These are phyloP conservation scores for Perognathus longimembris DNA, from an alignment of 2,113 vertebrate genomes.

Conservation along the genomic window DNA sequence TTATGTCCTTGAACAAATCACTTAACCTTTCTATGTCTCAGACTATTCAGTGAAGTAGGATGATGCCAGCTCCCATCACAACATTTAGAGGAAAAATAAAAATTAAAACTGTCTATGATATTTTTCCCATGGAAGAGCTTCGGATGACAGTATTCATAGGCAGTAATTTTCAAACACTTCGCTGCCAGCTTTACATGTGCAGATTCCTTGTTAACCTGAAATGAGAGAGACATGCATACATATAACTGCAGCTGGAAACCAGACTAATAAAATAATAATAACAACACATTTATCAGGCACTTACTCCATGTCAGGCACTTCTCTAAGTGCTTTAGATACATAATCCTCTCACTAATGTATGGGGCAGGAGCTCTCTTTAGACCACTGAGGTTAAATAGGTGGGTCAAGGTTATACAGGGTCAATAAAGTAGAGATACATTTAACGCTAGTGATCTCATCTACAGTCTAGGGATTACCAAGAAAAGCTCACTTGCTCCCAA, in stretches of 20 bases:
- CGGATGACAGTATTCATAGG: slow-evolving; percentile 25
- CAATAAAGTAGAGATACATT: fast-evolving
- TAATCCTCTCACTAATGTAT: slow-evolving; percentile 11
- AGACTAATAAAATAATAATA: slow-evolving; percentile 48
- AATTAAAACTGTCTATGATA: slow-evolving; percentile 33
- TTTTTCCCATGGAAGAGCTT: slow-evolving; percentile 39
- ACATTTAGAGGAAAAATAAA: not conserved
- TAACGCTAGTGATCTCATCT: not conserved
- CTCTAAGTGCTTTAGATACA: slow-evolving; percentile 50
- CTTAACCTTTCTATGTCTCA: slow-evolving; percentile 60
- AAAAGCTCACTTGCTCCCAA: too few species aligned
- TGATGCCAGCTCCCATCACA: slow-evolving; percentile 38
- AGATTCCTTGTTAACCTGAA: slow-evolving; percentile 17
- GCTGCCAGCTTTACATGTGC: not conserved
- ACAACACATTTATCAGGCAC: slow-evolving; percentile 31
- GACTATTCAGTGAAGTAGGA: slow-evolving; percentile 44
- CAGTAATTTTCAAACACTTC: slow-evolving; percentile 53
- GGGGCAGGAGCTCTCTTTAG: not conserved
- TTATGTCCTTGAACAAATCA: slow-evolving; percentile 71
- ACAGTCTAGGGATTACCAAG: not conserved
- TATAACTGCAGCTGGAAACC: not conserved
- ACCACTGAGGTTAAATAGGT: not conserved
- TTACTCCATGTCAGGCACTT: not conserved
- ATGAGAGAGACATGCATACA: slow-evolving; percentile 11
- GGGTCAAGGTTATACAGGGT: not conserved